Percentiles rank a stretch among this genome's conserved stretches.
phyloP scores from a whole-genome alignment of 2,797 vertebrate species.

The Molossus alvarezi region DNA sequence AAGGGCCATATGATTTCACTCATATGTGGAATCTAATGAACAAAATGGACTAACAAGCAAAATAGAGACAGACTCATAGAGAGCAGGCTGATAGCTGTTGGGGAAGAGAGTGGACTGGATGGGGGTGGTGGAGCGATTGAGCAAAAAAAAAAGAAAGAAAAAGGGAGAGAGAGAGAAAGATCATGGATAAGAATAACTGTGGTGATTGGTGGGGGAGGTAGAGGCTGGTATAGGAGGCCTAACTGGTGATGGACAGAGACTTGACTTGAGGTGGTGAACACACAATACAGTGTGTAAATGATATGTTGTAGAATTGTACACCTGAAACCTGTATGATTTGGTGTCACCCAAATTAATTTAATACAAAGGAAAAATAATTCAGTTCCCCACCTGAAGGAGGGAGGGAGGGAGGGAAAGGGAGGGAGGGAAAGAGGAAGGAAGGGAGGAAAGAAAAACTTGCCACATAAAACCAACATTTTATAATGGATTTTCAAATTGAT shows the following conservation, averaged over 20 bases:
- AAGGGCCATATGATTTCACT: not conserved
- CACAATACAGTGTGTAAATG: not conserved
- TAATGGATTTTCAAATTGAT: slow-evolving; percentile 43
- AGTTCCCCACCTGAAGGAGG: not conserved
- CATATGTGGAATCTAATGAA: not conserved
- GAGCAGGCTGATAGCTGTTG: not conserved
- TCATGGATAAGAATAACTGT: not conserved
- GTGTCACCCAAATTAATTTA: not conserved
- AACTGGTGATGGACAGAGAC: not conserved
- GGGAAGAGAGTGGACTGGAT: too few relatives aligned
- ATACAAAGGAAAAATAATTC: not conserved
- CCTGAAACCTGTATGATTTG: too few relatives aligned
- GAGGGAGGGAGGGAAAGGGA: too few relatives aligned
- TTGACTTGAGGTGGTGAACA: too few relatives aligned
- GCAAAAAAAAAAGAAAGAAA: not conserved
- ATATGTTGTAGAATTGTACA: not conserved
- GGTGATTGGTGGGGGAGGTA: not conserved
- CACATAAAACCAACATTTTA: slow-evolving; percentile 51
- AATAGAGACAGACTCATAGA: not conserved
- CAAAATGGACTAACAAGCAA: not conserved
- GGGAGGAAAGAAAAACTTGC: not conserved
- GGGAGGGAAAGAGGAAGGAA: too few relatives aligned
- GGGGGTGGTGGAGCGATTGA: not conserved
- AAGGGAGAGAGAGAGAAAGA: too few relatives aligned
- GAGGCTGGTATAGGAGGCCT: not conserved